Conservation (phyloP, 2,113 vertebrate genomes). For the Rousettus leschenaultii region DNA sequence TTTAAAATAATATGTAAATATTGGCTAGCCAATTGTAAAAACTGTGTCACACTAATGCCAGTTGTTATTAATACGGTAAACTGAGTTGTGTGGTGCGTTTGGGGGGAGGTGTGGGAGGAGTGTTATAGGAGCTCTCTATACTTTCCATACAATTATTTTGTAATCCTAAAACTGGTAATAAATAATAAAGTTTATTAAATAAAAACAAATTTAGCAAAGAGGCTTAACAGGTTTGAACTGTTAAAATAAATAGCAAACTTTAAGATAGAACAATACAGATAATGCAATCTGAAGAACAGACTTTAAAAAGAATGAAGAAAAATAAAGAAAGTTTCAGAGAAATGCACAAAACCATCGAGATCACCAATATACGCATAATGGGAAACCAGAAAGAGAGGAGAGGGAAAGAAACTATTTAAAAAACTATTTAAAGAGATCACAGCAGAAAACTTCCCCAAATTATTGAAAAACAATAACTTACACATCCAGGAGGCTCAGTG, state of each 20-base stretch:
- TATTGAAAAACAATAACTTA: background rate
- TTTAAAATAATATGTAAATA: background rate
- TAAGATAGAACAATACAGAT: background rate
- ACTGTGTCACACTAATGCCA: background rate
- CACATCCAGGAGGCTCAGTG: background rate
- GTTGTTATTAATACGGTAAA: background rate
- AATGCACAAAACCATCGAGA: background rate
- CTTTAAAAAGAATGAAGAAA: background rate
- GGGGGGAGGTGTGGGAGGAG: no score
- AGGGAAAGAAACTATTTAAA: background rate
- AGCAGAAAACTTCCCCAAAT: background rate
- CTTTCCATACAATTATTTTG: background rate
- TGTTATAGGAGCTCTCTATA: background rate
- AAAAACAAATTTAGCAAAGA: background rate
- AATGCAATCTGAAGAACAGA: background rate
- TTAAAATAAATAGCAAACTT: background rate
- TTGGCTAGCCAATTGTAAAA: background rate
- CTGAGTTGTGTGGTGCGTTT: no score
- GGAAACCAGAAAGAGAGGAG: background rate
- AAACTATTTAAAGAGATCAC: background rate
- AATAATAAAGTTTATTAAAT: background rate
- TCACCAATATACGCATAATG: background rate
- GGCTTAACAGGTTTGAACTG: background rate
- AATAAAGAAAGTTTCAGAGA: background rate
- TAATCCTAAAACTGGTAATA: background rate